Evolutionary conservation across 92 coral and sea anemone species (phyloP).

Genomic region (Bergia puertoricense): DNA sequence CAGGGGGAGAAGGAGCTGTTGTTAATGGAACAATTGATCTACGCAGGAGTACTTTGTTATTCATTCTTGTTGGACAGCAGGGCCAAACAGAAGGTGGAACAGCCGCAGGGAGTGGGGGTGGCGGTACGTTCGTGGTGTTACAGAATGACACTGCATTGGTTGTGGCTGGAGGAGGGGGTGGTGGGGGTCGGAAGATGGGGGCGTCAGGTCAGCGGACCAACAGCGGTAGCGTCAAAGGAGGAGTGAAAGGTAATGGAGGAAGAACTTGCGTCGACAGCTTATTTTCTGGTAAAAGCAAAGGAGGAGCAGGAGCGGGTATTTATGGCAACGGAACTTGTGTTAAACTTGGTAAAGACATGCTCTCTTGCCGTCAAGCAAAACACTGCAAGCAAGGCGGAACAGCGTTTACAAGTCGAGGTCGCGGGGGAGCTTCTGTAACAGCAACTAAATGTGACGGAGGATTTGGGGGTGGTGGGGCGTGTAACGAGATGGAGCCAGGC

Average conservation of each 20-base stretch:
- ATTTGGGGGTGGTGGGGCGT: constrained; percentile 15
- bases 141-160: constrained; percentile 1
- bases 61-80: constrained; percentile 8
- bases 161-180: constrained; percentile 8
- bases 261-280: background rate
- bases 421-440: constrained; percentile 9
- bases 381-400: constrained; percentile 14
- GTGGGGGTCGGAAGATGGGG: background rate
- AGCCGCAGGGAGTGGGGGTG: constrained; percentile 1
- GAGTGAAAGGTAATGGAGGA: constrained; percentile 1
- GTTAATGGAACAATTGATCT: constrained; percentile 1
- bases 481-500: background rate
- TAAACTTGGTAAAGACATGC: background rate
- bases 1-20: constrained; percentile 5
- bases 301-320: constrained; percentile 1
- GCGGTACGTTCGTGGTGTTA: background rate
- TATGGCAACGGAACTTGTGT: constrained; percentile 5
- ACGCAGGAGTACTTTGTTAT: background rate
- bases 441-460: constrained; percentile 2
- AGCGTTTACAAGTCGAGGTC: background rate
- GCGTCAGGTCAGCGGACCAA: background rate
- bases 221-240: constrained; percentile 5
- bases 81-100: constrained; percentile 10
- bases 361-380: background rate
- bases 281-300: background rate